Evolutionary conservation across 30 jellyfish, hydroid and myxozoan species (phyloP).

Genomic region (Pseudorhiza aurosa): DNA sequence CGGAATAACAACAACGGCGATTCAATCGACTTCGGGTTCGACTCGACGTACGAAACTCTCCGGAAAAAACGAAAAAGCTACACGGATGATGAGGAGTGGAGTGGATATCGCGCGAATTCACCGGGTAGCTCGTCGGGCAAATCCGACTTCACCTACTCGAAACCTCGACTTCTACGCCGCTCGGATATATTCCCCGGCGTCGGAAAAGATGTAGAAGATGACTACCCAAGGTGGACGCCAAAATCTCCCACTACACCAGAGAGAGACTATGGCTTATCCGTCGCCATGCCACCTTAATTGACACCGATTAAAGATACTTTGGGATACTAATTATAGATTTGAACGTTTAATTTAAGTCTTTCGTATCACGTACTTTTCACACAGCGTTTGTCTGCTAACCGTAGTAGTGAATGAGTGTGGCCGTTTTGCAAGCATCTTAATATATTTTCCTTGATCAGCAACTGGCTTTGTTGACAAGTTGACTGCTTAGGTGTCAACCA

Average conservation of each 20-base stretch:
- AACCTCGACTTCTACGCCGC: conserved; percentile 71
- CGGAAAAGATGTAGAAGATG: conserved; percentile 69
- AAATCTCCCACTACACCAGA: conserved; percentile 68
- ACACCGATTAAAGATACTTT: too few relatives aligned
- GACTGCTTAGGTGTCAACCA: too few relatives aligned
- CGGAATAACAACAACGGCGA: conserved; percentile 50
- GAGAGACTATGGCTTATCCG: conserved; percentile 56
- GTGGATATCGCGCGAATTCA: conserved; percentile 30
- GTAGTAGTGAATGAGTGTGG: too few relatives aligned
- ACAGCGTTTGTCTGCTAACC: too few relatives aligned
- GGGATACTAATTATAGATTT: too few relatives aligned
- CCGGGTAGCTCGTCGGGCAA: conserved; percentile 65
- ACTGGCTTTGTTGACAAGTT: too few relatives aligned
- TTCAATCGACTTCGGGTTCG: conserved; percentile 60
- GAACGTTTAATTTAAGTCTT: too few relatives aligned
- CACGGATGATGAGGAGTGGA: conserved; percentile 28
- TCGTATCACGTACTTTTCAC: too few relatives aligned
- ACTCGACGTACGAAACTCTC: conserved; percentile 69
- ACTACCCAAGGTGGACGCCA: conserved; percentile 73
- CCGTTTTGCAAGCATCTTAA: too few relatives aligned
- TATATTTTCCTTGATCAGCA: too few relatives aligned
- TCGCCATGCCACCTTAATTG: conserved; percentile 48
- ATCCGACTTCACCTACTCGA: conserved; percentile 72
- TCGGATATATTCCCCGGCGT: conserved; percentile 76
- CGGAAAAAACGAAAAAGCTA: conserved; percentile 56